These are phyloP conservation scores for Xiphydria camelus DNA, from an alignment of 2,888 invertebrate species.

Conservation along the genomic window DNA sequence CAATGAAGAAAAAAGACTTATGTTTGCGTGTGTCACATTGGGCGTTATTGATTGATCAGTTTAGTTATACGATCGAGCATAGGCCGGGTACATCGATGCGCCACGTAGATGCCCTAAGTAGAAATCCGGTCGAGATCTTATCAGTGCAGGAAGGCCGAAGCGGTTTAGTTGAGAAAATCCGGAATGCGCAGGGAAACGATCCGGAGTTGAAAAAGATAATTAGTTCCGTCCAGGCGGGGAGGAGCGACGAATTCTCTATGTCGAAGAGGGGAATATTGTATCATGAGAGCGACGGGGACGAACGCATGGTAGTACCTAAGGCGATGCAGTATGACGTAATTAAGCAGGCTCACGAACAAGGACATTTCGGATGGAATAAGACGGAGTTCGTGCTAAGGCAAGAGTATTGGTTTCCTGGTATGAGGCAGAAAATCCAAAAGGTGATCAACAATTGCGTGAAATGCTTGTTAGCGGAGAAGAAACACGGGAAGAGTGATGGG, in stretches of 20 bases:
- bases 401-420: slow-evolving; percentile 20
- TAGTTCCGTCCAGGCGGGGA: slow-evolving; percentile 2
- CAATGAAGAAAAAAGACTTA: slow-evolving; percentile 23
- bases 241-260: slow-evolving; percentile 6
- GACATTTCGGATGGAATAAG: slow-evolving; percentile 20
- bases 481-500: slow-evolving; percentile 38
- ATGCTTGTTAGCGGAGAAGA: slow-evolving; percentile 36
- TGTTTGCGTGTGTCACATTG: slow-evolving; percentile 25
- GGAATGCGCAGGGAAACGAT: neutral
- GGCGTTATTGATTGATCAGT: slow-evolving; percentile 28
- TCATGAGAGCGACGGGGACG: neutral
- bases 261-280: slow-evolving; percentile 10
- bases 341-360: slow-evolving; percentile 18
- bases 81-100: slow-evolving; percentile 26
- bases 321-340: slow-evolving; percentile 17
- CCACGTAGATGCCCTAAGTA: slow-evolving; percentile 32
- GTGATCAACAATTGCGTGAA: slow-evolving; percentile 26
- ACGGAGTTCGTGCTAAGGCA: slow-evolving; percentile 13
- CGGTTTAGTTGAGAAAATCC: neutral
- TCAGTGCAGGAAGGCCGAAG: slow-evolving; percentile 2
- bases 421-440: slow-evolving; percentile 21
- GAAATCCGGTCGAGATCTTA: slow-evolving; percentile 19
- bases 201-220: slow-evolving; percentile 1
- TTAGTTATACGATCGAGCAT: slow-evolving; percentile 28
- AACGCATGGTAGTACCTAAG: slow-evolving; percentile 7